Base-by-base conservation (phyloP, 2,888 invertebrate genomes). In the Drosophila parthenogenetica region DNA sequence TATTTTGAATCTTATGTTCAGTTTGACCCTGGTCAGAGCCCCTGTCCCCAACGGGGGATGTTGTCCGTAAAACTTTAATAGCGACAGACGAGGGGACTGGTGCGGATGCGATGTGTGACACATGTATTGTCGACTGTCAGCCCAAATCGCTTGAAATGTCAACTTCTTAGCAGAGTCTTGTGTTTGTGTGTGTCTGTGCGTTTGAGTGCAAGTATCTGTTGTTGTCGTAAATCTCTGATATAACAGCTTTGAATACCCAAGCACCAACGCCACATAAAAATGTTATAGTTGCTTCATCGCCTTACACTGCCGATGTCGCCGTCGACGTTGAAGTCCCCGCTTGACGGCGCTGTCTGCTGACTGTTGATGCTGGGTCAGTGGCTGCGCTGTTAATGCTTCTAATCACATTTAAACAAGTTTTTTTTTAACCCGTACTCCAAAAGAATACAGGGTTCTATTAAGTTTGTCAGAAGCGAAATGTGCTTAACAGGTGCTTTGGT, bases 151-250 rank as follows among this genome's bases (percentile, higher is more conserved):
- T 66, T 63, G 50, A 80, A 66, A 82, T 86, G 86, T 80, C 86
- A 82, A 68, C 81, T 69, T 66, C 82, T 75, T 72, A 79, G 14
- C 22, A 37, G 43, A n/a, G 35, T 16, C 2, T 5, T 29, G 8
- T 43, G 19, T 62, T 39, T 29, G 5, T 39, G 40, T 58, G 39
- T 55, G 13, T 49, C 16, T 25, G 22, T 48, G 50, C 16, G 7
- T 43, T 19, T 50, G 46, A 39, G 35, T 53, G 42, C 22, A 5
- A 22, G 5, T 22, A 22, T 49, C 37, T 55, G 58, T 39, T 62
- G 57, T 77, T 63, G 77, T 49, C 74, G 69, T 75, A 82, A 80
- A 66, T 83, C 77, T 75, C 45, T 82, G 70, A 63, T 75, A 80
- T 70, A 85, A 82, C 60, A 42, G 54, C 72, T 81, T 82, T 85